A percentile compares a stretch with the other conserved stretches of the same genome.
phyloP scores from a whole-genome alignment of 2,113 vertebrate species.

The Harpagus bidentatus region DNA sequence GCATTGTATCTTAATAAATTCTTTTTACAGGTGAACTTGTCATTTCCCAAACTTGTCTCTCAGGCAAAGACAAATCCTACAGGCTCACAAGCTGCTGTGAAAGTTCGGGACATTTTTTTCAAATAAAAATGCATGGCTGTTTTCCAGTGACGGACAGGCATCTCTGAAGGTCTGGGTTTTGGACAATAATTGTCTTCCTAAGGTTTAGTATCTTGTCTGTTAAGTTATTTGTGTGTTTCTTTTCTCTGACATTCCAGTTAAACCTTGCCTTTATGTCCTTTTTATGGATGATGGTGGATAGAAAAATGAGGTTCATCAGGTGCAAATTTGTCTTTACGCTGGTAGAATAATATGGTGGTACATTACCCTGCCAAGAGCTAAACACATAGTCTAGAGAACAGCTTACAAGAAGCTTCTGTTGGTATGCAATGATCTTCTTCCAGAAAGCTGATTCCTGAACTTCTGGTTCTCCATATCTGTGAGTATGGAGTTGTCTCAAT shows the following conservation, averaged over 20 bases:
- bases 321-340: background rate
- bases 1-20: background rate
- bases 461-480: slow-evolving; percentile 86
- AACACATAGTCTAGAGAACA: background rate
- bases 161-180: background rate
- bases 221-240: background rate
- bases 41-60: background rate
- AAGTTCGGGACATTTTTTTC: background rate
- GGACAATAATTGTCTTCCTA: background rate
- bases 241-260: background rate
- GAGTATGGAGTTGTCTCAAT: slow-evolving; percentile 74
- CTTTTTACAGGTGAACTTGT: background rate
- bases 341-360: background rate
- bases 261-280: background rate
- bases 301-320: background rate
- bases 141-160: background rate
- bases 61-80: background rate
- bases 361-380: background rate
- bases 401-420: slow-evolving; percentile 92
- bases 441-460: slow-evolving; percentile 91
- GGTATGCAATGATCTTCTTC: slow-evolving; percentile 95
- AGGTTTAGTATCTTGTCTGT: background rate
- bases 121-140: background rate
- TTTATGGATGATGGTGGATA: background rate
- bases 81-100: background rate